Conservation (phyloP, 2,113 vertebrate genomes). For the Rhegmatorhina hoffmannsi region DNA sequence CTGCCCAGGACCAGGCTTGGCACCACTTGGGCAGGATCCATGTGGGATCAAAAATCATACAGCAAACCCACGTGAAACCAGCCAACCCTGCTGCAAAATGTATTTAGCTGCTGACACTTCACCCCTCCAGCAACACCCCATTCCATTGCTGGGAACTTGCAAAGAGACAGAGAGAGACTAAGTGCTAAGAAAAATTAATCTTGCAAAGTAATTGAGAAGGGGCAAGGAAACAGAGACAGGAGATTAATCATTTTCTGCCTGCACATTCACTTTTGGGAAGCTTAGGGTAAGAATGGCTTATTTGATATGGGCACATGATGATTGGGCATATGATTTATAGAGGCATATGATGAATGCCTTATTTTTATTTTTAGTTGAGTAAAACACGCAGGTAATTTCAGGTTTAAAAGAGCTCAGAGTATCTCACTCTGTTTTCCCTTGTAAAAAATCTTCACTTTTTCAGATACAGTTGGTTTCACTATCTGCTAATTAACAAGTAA, state of each 20-base stretch:
- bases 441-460: not conserved
- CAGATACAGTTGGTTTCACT: not conserved
- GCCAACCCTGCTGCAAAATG: not conserved
- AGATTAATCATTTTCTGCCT: not conserved
- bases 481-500: not conserved
- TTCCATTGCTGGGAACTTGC: not conserved
- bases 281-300: not conserved
- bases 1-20: not conserved
- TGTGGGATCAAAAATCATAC: not conserved
- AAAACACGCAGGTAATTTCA: not conserved
- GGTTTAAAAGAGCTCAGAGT: not conserved
- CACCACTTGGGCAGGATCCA: not conserved
- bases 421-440: not conserved
- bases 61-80: not conserved
- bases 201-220: not conserved
- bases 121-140: not conserved
- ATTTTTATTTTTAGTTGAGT: not conserved
- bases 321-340: not conserved
- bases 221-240: not conserved
- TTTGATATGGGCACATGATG: not conserved
- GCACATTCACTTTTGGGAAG: not conserved
- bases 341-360: not conserved
- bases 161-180: not conserved
- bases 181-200: not conserved
- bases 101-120: not conserved